These are phyloP conservation scores for Nesidiocoris tenuis DNA, from an alignment of 2,888 invertebrate species.

Conservation along the genomic window DNA sequence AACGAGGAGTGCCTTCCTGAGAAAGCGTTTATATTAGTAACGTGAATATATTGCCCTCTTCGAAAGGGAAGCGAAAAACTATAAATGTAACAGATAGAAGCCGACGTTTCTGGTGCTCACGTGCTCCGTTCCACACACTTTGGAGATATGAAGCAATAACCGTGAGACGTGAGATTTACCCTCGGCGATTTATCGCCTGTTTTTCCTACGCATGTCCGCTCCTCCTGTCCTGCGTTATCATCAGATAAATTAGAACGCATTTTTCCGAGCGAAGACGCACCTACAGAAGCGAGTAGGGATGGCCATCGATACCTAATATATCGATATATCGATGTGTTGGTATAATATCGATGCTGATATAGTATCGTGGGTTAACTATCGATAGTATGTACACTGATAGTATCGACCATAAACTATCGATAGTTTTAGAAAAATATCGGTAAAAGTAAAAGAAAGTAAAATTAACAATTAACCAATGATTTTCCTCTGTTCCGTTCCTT, in stretches of 20 bases:
- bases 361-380: too few species aligned
- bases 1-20: not conserved
- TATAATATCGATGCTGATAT: too few species aligned
- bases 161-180: slow-evolving; percentile 28
- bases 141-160: slow-evolving; percentile 29
- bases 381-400: too few species aligned
- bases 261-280: too few species aligned
- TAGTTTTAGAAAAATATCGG: too few species aligned
- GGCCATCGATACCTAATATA: too few species aligned
- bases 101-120: not conserved
- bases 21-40: slow-evolving; percentile 29
- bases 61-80: slow-evolving; percentile 21
- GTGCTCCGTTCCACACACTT: not conserved
- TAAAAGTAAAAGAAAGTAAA: too few species aligned
- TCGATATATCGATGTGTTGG: too few species aligned
- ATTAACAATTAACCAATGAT: too few species aligned
- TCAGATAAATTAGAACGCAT: slow-evolving; percentile 11
- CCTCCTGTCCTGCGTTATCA: not conserved
- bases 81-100: slow-evolving; percentile 28
- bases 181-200: slow-evolving; percentile 9
- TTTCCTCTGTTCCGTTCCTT: too few species aligned
- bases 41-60: slow-evolving; percentile 29
- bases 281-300: too few species aligned
- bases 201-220: not conserved
- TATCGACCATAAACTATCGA: too few species aligned